Percentiles rank a stretch among this genome's conserved stretches.
Evolutionary conservation across 2,888 invertebrate species (phyloP).

Genomic region (Achlya flavicornis): DNA sequence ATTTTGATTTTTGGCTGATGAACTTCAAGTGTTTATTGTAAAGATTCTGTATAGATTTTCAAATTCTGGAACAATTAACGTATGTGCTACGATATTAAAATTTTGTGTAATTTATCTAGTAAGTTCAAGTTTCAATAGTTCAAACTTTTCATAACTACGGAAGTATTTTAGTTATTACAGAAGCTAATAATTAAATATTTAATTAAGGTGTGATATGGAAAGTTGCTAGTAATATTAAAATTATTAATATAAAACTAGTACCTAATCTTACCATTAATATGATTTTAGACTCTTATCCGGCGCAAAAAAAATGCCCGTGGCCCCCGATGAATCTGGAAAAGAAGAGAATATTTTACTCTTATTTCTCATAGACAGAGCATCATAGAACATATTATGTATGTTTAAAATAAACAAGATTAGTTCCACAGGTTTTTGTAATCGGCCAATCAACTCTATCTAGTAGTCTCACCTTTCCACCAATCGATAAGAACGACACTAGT

Average conservation of each 20-base stretch:
- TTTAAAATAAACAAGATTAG: background rate
- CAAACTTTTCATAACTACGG: background rate
- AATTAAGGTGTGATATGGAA: slow-evolving; percentile 28
- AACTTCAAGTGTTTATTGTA: too few relatives aligned
- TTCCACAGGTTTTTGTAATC: background rate
- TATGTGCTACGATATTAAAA: too few relatives aligned
- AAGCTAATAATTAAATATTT: background rate
- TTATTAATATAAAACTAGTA: background rate
- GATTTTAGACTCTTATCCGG: slow-evolving; percentile 75
- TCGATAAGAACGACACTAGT: slow-evolving; percentile 52
- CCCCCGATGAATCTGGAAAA: slow-evolving; percentile 72
- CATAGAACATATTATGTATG: too few relatives aligned
- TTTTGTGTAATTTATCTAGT: too few relatives aligned
- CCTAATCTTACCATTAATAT: slow-evolving; percentile 75
- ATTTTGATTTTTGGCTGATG: too few relatives aligned
- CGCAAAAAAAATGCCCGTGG: slow-evolving; percentile 70
- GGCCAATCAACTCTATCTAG: slow-evolving; percentile 16
- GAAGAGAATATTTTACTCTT: slow-evolving; percentile 20
- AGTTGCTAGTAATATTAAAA: slow-evolving; percentile 43
- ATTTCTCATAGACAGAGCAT: background rate
- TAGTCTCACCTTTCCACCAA: slow-evolving; percentile 29
- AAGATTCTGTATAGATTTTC: too few relatives aligned
- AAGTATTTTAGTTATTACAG: background rate
- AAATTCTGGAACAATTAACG: too few relatives aligned
- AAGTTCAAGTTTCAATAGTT: too few relatives aligned